Evolutionary conservation across 2,888 invertebrate genomes (phyloP), one percentile per base, ranked within the genome.

Genomic region (Tiphia femorata): DNA sequence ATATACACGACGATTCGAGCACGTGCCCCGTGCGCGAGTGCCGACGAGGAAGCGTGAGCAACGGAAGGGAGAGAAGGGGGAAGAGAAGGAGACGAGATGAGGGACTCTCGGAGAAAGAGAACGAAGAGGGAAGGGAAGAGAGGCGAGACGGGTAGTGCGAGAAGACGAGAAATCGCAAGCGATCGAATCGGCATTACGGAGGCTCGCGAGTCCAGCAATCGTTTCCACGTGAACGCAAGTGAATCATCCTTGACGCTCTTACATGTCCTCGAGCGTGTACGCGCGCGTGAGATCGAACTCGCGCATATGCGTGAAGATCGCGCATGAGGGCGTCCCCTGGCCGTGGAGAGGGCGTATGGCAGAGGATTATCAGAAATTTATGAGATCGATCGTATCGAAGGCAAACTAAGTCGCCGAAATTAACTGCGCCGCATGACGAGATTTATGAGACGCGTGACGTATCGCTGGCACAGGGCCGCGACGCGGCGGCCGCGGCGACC

Each of bases 401-500:
- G 51, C 49, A 14, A 29, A 66, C 54, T 66, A 57, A 66, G 62
- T 64, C 58, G 66, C 66, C 62, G 66, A 66, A 65, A 57, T 46
- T 42, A 44, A 40, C 35, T 25, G 40, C 25, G 2, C 16, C 33
- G 50, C 37, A 41, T 14, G 49, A 35, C 35, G 27, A 61, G 67
- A 67, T 67, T 65, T 65, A 67, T 55, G 49, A 17, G 54, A 30
- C 29, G 44, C 21, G 37, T 25, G 49, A 27, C 57, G 37, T 5
- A 25, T 25, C 25, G 25, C 25, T 6, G 25, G n/a, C 33, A n/a
- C n/a, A n/a, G n/a, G n/a, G n/a, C n/a, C n/a, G n/a, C n/a, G n/a
- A n/a, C n/a, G n/a, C n/a, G n/a, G n/a, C n/a, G n/a, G n/a, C n/a
- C n/a, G n/a, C n/a, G n/a, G n/a, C n/a, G n/a, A n/a, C n/a, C n/a